Conservation (phyloP, 2,797 vertebrate species). For the Sylvilagus floridanus region DNA sequence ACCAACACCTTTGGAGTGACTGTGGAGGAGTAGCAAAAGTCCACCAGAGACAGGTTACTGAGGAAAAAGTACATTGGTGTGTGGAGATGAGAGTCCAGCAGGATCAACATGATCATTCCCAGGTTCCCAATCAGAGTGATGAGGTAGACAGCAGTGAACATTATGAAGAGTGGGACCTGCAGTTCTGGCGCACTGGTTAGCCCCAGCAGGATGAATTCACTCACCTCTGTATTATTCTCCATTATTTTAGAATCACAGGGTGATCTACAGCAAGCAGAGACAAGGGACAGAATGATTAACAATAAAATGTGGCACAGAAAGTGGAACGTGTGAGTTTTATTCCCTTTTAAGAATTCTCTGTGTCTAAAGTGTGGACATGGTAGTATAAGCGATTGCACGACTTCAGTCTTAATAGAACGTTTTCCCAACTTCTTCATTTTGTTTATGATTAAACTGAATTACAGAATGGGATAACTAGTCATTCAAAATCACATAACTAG, state of each 20-base stretch:
- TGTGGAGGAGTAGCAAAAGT: slow-evolving; percentile 52
- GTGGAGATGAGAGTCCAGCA: slow-evolving; percentile 24
- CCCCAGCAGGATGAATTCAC: slow-evolving; percentile 56
- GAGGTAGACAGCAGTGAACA: not conserved
- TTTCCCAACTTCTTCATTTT: not conserved
- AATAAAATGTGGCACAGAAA: not conserved
- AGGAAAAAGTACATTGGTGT: slow-evolving; percentile 76
- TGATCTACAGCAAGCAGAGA: not conserved
- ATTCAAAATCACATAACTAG: accelerated
- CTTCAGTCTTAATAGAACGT: not conserved
- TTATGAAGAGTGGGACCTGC: not conserved
- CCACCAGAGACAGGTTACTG: slow-evolving; percentile 50
- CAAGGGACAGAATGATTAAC: not conserved
- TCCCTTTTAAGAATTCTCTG: not conserved
- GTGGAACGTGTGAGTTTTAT: not conserved
- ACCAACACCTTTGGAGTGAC: not conserved
- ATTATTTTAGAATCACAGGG: not conserved
- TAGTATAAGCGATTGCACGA: not conserved
- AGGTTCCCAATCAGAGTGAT: slow-evolving; percentile 50
- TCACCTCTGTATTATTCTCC: slow-evolving; percentile 31
- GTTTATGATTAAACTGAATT: not conserved
- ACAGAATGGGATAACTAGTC: not conserved
- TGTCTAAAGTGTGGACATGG: not conserved
- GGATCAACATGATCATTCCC: not conserved
- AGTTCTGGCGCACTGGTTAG: not conserved